phyloP scores from a whole-genome alignment of 2,888 invertebrate species.

The Acronicta psi region DNA sequence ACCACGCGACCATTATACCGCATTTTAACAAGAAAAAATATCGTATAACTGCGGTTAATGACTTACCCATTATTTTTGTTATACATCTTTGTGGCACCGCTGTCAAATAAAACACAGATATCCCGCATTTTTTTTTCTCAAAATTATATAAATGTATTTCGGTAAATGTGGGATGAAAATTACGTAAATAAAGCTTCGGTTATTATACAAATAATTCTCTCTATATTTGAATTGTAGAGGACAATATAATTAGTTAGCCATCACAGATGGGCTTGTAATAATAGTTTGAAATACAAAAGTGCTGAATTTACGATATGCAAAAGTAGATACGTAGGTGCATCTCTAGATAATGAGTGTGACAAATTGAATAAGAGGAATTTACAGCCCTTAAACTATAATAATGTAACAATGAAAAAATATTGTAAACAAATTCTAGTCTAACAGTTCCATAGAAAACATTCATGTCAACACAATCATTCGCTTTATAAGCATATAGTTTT shows the following conservation, averaged over 20 bases:
- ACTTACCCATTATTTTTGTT: conserved; percentile 59
- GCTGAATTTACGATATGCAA: conserved; percentile 56
- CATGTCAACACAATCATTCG: conserved; percentile 44
- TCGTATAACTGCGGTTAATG: conserved; percentile 63
- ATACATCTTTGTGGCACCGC: conserved; percentile 47
- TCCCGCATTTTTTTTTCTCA: conserved; percentile 74
- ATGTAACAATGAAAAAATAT: conserved; percentile 43
- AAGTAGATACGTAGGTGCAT: conserved; percentile 56
- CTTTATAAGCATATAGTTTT: conserved; percentile 48
- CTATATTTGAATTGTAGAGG: conserved; percentile 45
- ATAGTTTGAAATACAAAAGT: conserved; percentile 51
- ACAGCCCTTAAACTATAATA: conserved; percentile 42
- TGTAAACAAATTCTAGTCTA: conserved; percentile 42
- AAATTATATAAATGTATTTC: conserved; percentile 65
- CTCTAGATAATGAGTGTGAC: conserved; percentile 54
- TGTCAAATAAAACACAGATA: conserved; percentile 78
- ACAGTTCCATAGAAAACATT: conserved; percentile 35
- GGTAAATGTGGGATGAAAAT: conserved; percentile 33
- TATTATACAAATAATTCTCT: conserved; percentile 47
- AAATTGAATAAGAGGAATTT: conserved; percentile 47
- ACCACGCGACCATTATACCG: conserved; percentile 69
- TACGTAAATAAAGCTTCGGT: conserved; percentile 47
- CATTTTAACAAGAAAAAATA: conserved; percentile 64
- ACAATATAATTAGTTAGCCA: conserved; percentile 37
- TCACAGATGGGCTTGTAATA: conserved; percentile 51